A percentile compares a stretch with the other conserved stretches of the same genome.
Conservation (phyloP, 1,140 invertebrate species). For the Scaptomyza montana region DNA sequence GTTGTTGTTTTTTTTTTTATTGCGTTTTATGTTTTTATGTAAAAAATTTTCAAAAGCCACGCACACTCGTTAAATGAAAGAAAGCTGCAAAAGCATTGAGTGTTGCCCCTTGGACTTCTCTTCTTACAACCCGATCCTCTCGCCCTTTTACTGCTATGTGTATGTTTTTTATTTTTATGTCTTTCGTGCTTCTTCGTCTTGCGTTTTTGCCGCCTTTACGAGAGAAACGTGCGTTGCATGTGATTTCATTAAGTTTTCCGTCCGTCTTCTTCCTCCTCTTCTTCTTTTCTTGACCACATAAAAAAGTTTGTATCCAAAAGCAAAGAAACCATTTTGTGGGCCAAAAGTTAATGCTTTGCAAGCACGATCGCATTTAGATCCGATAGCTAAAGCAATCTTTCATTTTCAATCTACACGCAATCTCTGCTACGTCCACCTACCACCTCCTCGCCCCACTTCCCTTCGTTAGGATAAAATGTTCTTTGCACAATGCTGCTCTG, state of each 20-base stretch:
- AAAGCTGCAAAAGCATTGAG: constrained; percentile 23
- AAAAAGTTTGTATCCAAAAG: constrained; percentile 31
- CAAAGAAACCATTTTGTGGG: constrained; percentile 57
- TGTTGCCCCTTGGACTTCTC: neutral
- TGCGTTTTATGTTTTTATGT: constrained; percentile 78
- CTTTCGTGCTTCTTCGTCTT: constrained; percentile 26
- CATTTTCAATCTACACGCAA: constrained; percentile 59
- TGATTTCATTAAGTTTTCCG: constrained; percentile 73
- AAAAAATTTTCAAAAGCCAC: constrained; percentile 60
- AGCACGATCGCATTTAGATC: constrained; percentile 52
- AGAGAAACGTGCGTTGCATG: constrained; percentile 72
- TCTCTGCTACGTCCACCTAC: neutral
- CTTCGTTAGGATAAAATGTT: neutral
- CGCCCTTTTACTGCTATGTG: neutral
- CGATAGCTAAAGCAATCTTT: constrained; percentile 44
- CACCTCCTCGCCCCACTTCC: neutral
- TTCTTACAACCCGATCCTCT: neutral
- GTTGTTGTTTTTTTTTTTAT: constrained; percentile 54
- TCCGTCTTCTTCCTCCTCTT: constrained; percentile 11
- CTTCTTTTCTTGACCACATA: constrained; percentile 54
- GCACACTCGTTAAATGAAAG: constrained; percentile 39
- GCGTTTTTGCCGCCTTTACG: constrained; percentile 48
- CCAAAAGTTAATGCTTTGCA: constrained; percentile 69
- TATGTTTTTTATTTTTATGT: neutral
- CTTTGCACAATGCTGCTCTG: neutral